These are phyloP conservation scores for Spizella passerina DNA, from an alignment of 2,797 vertebrate species.

Conservation along the genomic window DNA sequence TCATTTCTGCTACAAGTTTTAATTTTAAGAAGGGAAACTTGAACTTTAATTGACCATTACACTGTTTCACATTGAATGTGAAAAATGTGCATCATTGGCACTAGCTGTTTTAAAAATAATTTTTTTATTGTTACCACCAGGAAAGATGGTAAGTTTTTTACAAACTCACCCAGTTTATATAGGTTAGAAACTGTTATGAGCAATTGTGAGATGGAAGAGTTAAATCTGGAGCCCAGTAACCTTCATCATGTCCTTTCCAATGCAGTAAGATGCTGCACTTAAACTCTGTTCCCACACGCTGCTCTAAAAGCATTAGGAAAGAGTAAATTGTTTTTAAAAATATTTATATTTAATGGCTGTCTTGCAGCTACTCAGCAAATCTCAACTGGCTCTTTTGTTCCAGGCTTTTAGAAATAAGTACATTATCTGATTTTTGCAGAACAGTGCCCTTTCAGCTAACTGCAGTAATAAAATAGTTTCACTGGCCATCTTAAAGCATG, in stretches of 20 bases:
- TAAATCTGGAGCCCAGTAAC: constrained; percentile 17
- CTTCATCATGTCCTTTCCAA: constrained; percentile 39
- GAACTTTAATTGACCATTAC: neutral
- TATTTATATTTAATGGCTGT: constrained; percentile 65
- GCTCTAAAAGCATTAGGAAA: constrained; percentile 63
- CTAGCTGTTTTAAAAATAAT: neutral
- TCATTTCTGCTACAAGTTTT: neutral
- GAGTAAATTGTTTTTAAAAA: constrained; percentile 60
- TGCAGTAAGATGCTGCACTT: constrained; percentile 20
- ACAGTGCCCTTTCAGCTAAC: constrained; percentile 5
- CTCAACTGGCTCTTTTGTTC: constrained; percentile 38
- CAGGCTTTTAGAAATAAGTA: constrained; percentile 59
- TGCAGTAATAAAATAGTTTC: constrained; percentile 31
- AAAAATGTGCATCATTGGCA: neutral
- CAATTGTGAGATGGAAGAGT: neutral
- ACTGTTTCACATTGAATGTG: neutral
- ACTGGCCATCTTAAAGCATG: neutral
- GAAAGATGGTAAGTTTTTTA: neutral
- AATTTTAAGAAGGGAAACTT: neutral
- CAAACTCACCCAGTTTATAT: neutral
- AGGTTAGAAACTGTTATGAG: neutral
- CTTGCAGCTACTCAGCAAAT: constrained; percentile 59
- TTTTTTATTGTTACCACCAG: neutral
- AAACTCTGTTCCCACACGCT: neutral
- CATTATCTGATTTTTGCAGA: constrained; percentile 51